phyloP scores from a whole-genome alignment of 2,797 vertebrate genomes.

The Lepidocolaptes lacrymiger region DNA sequence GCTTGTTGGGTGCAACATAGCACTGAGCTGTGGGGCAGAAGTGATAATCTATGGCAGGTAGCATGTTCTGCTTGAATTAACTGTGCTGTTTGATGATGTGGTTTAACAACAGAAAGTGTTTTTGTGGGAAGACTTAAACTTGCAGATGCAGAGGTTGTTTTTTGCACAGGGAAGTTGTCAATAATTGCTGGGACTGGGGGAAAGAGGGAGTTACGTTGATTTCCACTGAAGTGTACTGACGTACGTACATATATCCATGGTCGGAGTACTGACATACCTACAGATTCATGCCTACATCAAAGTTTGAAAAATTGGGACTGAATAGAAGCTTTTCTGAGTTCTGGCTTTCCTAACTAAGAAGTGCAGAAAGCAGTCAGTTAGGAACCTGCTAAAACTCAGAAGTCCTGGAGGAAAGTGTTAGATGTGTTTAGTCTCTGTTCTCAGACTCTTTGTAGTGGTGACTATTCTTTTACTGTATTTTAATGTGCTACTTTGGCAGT shows the following conservation, averaged over 20 bases:
- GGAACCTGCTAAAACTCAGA: not conserved
- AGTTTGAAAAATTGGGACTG: not conserved
- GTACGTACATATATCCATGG: not conserved
- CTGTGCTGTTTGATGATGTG: not conserved
- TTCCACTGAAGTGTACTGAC: not conserved
- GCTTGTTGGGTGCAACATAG: not conserved
- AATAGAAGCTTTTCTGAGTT: not conserved
- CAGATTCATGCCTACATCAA: not conserved
- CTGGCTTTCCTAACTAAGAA: not conserved
- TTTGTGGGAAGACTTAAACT: not conserved
- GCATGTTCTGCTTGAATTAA: not conserved
- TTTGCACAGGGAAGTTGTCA: not conserved
- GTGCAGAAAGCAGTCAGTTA: not conserved
- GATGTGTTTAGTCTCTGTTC: not conserved
- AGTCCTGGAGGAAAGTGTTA: not conserved
- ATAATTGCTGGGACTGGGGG: not conserved
- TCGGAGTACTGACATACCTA: not conserved
- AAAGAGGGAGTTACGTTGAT: not conserved
- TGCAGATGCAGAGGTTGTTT: not conserved
- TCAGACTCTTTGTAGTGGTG: not conserved
- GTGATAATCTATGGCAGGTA: not conserved
- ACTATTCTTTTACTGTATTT: not conserved
- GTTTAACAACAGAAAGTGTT: not conserved
- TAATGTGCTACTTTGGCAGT: not conserved
- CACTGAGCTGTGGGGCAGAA: not conserved